Base-by-base conservation (phyloP, 1,140 invertebrate species). In the Bombus picipes region DNA sequence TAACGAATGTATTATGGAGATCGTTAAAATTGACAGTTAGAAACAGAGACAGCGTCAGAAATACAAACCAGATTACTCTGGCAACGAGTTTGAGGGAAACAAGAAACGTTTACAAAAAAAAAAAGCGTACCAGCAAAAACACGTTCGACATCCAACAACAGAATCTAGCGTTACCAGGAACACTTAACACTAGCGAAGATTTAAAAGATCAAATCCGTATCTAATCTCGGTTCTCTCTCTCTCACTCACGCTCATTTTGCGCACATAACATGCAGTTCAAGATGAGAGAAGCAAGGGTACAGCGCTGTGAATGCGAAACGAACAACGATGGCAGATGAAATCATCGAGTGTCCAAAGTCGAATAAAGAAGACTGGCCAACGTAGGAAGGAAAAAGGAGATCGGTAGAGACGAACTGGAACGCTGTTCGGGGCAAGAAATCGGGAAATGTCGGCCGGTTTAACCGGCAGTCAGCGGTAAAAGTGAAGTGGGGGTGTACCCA, bases 401-500 rank as follows among this genome's bases (percentile, higher is more conserved):
- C 47, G 81, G 53, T 32, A 75, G 57, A 65, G 81, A 43, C 86
- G 80, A 71, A 71, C 43, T 53, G 72, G 75, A 76, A 89, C 76
- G 80, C 47, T 86, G 74, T 66, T 53, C 28, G 62, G 72, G 57
- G 80, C 80, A 90, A 88, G 88, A 83, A 90, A 90, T 90, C 89
- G 88, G 70, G 73, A 86, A 92, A 90, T 86, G 85, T 90, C 88
- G 87, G 81, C 86, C 79, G 81, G 85, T 92, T 88, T 85, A 91
- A 89, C 89, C 87, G 85, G 87, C 91, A 90, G 83, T 92, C 87
- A 89, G 90, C 89, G 92, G 92, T 93, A 91, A 92, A 92, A 92
- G 92, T 87, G 86, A 91, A 92, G 92, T 93, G 92, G 93, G 92
- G 92, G 91, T 92, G 91, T 93, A 93, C 88, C 90, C 93, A 92